A percentile compares a stretch with the other conserved stretches of the same genome.
Conservation (phyloP, 2,888 invertebrate species). For the Andrena chrysosceles region DNA sequence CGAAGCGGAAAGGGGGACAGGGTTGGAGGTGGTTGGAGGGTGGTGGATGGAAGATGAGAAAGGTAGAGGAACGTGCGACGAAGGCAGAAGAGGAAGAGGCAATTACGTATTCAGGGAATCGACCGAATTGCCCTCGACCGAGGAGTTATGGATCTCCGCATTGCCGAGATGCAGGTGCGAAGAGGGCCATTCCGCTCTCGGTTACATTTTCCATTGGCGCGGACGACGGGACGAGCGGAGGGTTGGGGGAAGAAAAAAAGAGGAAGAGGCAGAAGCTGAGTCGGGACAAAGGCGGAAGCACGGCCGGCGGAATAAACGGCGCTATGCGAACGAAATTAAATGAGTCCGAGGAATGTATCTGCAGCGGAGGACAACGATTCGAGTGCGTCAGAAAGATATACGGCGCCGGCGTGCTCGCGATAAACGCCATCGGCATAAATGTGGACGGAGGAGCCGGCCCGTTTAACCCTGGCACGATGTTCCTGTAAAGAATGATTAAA, state of each 20-base stretch:
- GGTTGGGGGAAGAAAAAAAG: neutral
- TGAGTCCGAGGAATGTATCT: slow-evolving; percentile 64
- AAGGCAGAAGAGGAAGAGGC: slow-evolving; percentile 58
- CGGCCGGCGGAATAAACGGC: slow-evolving; percentile 62
- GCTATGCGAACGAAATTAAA: slow-evolving; percentile 70
- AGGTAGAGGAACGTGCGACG: slow-evolving; percentile 45
- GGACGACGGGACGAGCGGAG: neutral
- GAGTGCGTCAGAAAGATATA: slow-evolving; percentile 67
- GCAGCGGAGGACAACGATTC: slow-evolving; percentile 45
- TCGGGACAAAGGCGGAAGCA: slow-evolving; percentile 18
- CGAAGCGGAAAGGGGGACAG: neutral
- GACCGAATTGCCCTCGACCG: slow-evolving; percentile 68
- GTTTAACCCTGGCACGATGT: slow-evolving; percentile 45
- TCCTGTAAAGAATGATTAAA: slow-evolving; percentile 57
- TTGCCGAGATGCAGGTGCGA: slow-evolving; percentile 69
- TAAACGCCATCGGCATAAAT: slow-evolving; percentile 65
- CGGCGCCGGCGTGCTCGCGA: slow-evolving; percentile 65
- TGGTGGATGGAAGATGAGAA: neutral
- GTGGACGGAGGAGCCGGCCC: slow-evolving; percentile 34
- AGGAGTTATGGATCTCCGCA: slow-evolving; percentile 69
- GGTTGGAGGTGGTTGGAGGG: too few relatives aligned
- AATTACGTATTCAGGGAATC: slow-evolving; percentile 74
- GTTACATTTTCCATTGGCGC: slow-evolving; percentile 65
- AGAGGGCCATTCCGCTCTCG: slow-evolving; percentile 57
- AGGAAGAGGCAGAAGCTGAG: neutral